phyloP scores from a whole-genome alignment of 2,113 vertebrate species.

The Apus apus region DNA sequence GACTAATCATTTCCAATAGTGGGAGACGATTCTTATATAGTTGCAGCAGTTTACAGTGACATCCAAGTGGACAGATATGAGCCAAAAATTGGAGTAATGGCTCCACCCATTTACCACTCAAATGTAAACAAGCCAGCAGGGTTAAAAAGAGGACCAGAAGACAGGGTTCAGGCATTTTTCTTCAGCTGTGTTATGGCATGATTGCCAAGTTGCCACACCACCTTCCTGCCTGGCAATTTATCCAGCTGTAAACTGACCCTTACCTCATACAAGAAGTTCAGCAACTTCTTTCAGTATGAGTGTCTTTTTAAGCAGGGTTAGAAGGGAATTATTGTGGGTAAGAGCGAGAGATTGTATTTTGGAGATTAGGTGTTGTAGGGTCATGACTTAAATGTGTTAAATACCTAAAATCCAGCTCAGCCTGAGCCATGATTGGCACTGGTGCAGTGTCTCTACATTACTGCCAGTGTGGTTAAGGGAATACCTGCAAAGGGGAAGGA shows the following conservation, averaged over 20 bases:
- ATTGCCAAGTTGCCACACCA: not conserved
- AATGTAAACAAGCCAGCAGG: constrained; percentile 47
- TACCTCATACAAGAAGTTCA: not conserved
- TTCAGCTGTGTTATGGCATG: not conserved
- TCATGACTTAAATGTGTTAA: not conserved
- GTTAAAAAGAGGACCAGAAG: constrained; percentile 28
- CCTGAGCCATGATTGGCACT: not conserved
- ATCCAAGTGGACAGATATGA: constrained; percentile 34
- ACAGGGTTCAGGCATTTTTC: not conserved
- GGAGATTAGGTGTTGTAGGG: not conserved
- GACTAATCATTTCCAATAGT: constrained; percentile 70
- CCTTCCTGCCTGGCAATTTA: not conserved
- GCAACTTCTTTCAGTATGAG: not conserved
- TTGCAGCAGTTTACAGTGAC: constrained; percentile 55
- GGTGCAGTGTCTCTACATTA: rapidly evolving
- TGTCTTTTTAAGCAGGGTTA: not conserved
- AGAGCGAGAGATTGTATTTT: not conserved
- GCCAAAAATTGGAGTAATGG: constrained; percentile 68
- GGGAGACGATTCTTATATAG: constrained; percentile 47
- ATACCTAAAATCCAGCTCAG: not conserved
- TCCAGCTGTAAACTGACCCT: not conserved
- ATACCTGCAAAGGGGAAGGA: not conserved
- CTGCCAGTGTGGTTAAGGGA: not conserved
- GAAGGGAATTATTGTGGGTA: not conserved
- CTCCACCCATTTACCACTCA: constrained; percentile 50